Conservation (phyloP, 2,113 vertebrate species). For the Heliornis fulica region DNA sequence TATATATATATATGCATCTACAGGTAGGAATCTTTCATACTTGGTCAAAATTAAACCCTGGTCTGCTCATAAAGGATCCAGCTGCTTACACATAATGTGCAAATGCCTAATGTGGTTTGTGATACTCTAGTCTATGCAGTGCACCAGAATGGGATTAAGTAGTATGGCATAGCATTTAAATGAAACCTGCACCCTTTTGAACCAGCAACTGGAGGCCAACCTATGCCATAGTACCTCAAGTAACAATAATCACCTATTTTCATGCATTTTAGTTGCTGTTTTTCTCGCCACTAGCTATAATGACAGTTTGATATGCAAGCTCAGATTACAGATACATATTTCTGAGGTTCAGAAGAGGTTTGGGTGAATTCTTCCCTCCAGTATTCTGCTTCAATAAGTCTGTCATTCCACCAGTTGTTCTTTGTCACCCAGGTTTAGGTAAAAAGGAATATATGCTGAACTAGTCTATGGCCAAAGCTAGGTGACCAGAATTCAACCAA, state of each 20-base stretch:
- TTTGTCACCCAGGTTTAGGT: neutral
- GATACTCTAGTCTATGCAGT: too few species aligned
- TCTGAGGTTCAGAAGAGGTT: neutral
- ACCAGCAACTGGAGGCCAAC: neutral
- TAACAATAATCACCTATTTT: neutral
- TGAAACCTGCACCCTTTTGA: neutral
- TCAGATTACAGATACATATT: fast-evolving
- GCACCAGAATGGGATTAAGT: neutral
- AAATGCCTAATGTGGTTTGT: neutral
- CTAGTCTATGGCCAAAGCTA: neutral
- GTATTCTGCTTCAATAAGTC: neutral
- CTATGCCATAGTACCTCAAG: neutral
- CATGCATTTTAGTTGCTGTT: neutral
- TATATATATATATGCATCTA: neutral
- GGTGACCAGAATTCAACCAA: neutral
- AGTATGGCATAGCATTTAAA: neutral
- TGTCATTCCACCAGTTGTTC: neutral
- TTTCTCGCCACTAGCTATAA: neutral
- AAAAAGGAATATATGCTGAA: neutral
- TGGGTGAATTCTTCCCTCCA: neutral
- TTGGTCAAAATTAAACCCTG: neutral
- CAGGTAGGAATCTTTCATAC: neutral
- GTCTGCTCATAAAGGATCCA: neutral
- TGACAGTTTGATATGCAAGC: neutral
- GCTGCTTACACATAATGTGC: neutral